Evolutionary conservation across 1,140 invertebrate species (phyloP).

Genomic region (Cardiocondyla obscurior): DNA sequence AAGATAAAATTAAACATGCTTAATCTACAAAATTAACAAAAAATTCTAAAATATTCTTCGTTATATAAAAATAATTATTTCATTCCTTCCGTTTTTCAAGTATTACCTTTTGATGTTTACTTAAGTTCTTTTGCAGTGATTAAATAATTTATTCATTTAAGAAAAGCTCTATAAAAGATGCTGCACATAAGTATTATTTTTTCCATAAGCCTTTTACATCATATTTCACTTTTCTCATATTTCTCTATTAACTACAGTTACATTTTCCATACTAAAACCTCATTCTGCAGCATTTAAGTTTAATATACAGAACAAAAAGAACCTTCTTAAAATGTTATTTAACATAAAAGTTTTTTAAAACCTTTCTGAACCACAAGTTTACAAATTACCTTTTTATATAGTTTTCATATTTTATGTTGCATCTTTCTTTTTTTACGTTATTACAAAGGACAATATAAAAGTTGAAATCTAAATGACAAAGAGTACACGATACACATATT

Average conservation of each 20-base stretch:
- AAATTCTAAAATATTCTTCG: background rate
- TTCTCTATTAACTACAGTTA: background rate
- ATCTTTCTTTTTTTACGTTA: background rate
- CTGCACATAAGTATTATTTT: background rate
- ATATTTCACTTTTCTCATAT: background rate
- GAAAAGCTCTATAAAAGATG: no score
- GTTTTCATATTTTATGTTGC: background rate
- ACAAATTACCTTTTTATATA: background rate
- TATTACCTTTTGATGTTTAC: background rate
- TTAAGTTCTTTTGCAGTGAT: background rate
- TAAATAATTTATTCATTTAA: background rate
- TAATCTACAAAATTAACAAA: background rate
- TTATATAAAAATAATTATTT: background rate
- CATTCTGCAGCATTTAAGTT: background rate
- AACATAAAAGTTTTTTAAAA: no score
- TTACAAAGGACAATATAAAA: background rate
- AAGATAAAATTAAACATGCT: background rate
- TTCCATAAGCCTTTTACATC: background rate
- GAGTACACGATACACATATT: constrained; percentile 16
- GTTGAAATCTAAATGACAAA: background rate
- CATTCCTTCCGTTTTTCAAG: background rate
- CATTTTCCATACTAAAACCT: background rate
- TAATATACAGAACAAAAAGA: background rate
- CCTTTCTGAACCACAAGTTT: no score
- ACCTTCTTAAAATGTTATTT: background rate